phyloP scores from a whole-genome alignment of 2,113 vertebrate genomes.

The Pseudopipra pipra region DNA sequence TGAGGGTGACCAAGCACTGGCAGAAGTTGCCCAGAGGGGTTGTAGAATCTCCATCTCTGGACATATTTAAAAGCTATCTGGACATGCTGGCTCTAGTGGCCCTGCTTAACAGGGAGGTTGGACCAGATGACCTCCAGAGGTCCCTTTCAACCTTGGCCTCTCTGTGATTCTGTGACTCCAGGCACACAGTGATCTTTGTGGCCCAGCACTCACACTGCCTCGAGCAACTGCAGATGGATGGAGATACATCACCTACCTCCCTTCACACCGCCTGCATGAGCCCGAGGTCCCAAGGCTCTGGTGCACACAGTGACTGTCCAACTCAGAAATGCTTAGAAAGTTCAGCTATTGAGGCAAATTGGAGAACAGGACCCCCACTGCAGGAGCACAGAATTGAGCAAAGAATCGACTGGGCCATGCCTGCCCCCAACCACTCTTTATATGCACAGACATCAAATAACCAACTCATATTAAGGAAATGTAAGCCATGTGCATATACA shows the following conservation, averaged over 20 bases:
- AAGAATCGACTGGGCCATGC: neutral
- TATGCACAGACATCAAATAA: neutral
- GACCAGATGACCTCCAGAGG: neutral
- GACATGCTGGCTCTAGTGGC: neutral
- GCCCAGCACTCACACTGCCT: neutral
- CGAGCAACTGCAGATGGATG: neutral
- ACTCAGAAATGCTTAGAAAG: neutral
- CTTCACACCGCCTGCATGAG: neutral
- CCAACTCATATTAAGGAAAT: neutral
- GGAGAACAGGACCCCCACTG: neutral
- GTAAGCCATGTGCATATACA: neutral
- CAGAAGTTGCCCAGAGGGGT: neutral
- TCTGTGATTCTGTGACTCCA: neutral
- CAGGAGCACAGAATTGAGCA: neutral
- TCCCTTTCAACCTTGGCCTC: neutral
- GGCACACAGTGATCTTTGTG: neutral
- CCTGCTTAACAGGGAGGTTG: neutral
- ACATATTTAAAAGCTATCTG: neutral
- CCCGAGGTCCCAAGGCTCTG: neutral
- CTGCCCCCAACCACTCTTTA: neutral
- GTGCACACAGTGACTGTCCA: neutral
- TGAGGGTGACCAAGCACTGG: neutral
- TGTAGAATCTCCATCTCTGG: neutral
- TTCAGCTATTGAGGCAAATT: neutral
- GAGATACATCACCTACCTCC: neutral